Base-by-base conservation (phyloP, 2,113 vertebrate genomes). In the Poeciliopsis turrubarensis region DNA sequence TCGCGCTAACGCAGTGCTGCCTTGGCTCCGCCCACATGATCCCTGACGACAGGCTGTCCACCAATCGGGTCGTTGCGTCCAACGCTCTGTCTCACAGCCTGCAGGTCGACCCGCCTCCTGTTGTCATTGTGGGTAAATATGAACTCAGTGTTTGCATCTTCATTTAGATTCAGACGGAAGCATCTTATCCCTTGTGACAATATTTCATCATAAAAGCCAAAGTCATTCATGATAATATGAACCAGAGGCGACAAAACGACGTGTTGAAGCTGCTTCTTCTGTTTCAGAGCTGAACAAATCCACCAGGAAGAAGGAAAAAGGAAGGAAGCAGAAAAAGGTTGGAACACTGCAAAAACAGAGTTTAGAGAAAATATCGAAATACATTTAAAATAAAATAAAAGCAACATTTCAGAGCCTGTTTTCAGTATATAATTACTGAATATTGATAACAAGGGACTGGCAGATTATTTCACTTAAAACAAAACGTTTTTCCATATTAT, bases 41-140 rank as follows among this genome's bases (percentile, higher is more conserved):
- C 26, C 85, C 83, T 0, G 93, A 94, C 4, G 89, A 93, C 11
- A 75, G 25, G 22, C 76, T 78, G 26, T 69, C 75, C 66, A 83
- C 79, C 77, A 92, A 90, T 30, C 74, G 68, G 60, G 78, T 86
- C 0, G 25, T 70, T 12, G 65, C 72, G 1, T 68, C 81, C 26
- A 77, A 51, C 14, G 54, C 82, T 14, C 27, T 86, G 67, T 31
- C 79, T n/a, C 73, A 67, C 30, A 85, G 63, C 72, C 14, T 74
- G 6, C 31, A 78, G 67, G 10, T 60, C 29, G 5, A 4, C 39
- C 17, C 87, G 0, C 90, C 91, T 3, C 73, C 92, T 29, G 80
- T 94, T 26, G 32, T 93, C 30, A 94, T 94, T 29, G 90, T 92
- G 13, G 94, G 94, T 93, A 72, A 81, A 92, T 86, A 62, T 60